Evolutionary conservation across 2,113 vertebrate genomes (phyloP).

Genomic region (Condylura cristata): DNA sequence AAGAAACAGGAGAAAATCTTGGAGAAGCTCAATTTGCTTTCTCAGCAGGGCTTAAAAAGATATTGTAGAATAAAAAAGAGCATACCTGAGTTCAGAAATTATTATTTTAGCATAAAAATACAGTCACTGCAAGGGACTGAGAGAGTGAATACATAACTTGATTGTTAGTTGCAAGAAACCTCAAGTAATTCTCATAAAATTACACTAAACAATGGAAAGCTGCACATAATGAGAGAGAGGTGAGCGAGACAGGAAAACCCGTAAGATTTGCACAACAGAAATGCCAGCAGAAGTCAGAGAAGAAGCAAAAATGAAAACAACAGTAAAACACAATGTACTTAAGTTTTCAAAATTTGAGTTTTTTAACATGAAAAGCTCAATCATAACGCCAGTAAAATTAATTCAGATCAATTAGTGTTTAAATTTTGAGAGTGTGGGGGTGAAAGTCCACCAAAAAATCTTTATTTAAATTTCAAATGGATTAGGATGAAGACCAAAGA

Average conservation of each 20-base stretch:
- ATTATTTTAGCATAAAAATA: slow-evolving; percentile 24
- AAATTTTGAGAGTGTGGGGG: not conserved
- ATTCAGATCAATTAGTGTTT: not conserved
- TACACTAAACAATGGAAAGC: not conserved
- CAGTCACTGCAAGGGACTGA: not conserved
- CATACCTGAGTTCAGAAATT: not conserved
- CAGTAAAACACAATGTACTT: not conserved
- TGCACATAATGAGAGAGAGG: not conserved
- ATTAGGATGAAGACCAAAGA: not conserved
- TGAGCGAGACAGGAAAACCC: not conserved
- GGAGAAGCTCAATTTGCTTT: not conserved
- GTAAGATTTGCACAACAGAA: not conserved
- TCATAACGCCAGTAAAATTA: not conserved
- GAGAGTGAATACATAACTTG: not conserved
- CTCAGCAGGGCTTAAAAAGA: not conserved
- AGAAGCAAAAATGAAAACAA: not conserved
- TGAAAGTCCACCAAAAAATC: not conserved
- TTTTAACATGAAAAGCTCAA: not conserved
- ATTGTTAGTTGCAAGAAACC: not conserved
- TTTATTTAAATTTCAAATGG: not conserved
- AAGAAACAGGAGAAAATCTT: not conserved
- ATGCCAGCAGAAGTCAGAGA: not conserved
- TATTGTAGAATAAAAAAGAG: not conserved
- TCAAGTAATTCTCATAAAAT: not conserved
- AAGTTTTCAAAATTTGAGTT: not conserved